Conservation (phyloP, 2,797 vertebrate genomes). For the Sorex maritimensis region DNA sequence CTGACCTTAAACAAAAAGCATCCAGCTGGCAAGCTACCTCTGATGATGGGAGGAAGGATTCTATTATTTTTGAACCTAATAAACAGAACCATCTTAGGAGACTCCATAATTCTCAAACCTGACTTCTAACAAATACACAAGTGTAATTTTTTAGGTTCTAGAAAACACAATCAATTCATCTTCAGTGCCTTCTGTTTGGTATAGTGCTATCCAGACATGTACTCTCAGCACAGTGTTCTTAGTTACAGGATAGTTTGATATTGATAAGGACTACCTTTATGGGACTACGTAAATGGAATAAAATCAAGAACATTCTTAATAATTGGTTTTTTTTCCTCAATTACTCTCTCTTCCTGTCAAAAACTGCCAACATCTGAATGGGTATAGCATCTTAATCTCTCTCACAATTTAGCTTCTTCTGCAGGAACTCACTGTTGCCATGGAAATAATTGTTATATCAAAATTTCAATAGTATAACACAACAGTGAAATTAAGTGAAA, state of each 20-base stretch:
- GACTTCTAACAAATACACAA: neutral
- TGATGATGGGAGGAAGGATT: neutral
- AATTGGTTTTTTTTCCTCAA: neutral
- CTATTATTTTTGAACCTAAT: neutral
- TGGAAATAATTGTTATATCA: constrained; percentile 88
- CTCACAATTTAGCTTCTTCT: constrained; percentile 81
- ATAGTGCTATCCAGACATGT: constrained; percentile 37
- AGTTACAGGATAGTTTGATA: too few relatives aligned
- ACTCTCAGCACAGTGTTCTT: neutral
- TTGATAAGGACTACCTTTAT: neutral
- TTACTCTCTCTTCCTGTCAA: neutral
- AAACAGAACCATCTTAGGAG: neutral
- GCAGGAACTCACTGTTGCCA: constrained; percentile 87
- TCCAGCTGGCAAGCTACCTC: too few relatives aligned
- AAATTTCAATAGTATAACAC: constrained; percentile 83
- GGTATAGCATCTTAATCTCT: constrained; percentile 78
- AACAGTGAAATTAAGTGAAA: constrained; percentile 36
- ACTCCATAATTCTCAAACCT: neutral
- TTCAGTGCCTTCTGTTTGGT: neutral
- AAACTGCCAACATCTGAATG: constrained; percentile 78
- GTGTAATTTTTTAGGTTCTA: neutral
- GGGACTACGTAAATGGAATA: neutral
- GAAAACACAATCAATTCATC: neutral
- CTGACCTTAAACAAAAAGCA: too few relatives aligned
- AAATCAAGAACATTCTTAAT: neutral